phyloP scores from a whole-genome alignment of 2,888 invertebrate species.

The Pterobdella sp. region DNA sequence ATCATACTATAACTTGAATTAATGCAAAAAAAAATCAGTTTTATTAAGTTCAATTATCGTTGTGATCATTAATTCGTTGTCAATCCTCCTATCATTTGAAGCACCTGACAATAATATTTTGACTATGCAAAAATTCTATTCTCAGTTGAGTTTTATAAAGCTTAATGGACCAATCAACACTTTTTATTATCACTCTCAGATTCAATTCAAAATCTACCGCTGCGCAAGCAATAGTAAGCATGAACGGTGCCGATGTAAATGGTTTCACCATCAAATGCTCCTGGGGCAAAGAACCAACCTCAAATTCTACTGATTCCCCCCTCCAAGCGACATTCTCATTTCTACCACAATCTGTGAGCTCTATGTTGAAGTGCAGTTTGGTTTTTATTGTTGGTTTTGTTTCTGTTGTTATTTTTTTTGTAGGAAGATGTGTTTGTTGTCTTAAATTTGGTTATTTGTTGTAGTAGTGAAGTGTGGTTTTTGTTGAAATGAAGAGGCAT shows the following conservation, averaged over 20 bases:
- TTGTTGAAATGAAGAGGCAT: too few species aligned
- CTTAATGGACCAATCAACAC: not conserved
- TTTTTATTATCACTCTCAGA: constrained; percentile 54
- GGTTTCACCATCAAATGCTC: constrained; percentile 95
- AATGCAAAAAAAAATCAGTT: too few species aligned
- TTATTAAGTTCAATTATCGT: too few species aligned
- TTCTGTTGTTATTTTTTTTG: too few species aligned
- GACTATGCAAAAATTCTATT: not conserved
- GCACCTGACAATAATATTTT: too few species aligned
- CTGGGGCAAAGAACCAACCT: constrained; percentile 88
- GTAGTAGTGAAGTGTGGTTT: too few species aligned
- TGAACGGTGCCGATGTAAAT: constrained; percentile 90
- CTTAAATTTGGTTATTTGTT: too few species aligned
- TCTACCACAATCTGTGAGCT: constrained; percentile 23
- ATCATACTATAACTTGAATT: too few species aligned
- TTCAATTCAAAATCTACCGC: constrained; percentile 95
- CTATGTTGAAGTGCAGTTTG: not conserved
- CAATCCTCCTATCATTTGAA: too few species aligned
- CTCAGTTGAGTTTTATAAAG: not conserved
- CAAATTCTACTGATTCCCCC: constrained; percentile 15
- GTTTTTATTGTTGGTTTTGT: too few species aligned
- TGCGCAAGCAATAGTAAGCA: constrained; percentile 89
- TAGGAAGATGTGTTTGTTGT: too few species aligned
- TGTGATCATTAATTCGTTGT: too few species aligned
- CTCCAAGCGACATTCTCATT: constrained; percentile 26